Conservation (phyloP, 2,113 vertebrate genomes). For the Pedionomus torquatus region DNA sequence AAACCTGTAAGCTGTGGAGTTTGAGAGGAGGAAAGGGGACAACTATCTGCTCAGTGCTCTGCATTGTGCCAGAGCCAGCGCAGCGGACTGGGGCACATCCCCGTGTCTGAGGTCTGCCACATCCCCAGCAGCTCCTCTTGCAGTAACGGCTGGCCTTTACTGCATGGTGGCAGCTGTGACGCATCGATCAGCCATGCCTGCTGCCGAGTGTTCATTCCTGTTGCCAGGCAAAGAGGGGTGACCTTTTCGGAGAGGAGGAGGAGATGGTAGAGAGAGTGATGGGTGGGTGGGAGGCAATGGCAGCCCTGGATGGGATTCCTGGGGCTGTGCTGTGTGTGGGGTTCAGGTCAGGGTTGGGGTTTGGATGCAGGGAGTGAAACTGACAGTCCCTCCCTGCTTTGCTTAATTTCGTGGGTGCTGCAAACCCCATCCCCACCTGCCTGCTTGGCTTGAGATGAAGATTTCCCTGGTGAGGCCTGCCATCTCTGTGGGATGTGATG, state of each 20-base stretch:
- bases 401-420: background rate
- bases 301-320: background rate
- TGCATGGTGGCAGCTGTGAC: background rate
- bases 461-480: background rate
- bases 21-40: background rate
- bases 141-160: background rate
- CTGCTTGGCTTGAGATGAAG: background rate
- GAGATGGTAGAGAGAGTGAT: background rate
- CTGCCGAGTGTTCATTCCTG: background rate
- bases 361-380: fast-evolving
- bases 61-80: fast-evolving
- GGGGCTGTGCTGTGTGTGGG: fast-evolving
- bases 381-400: fast-evolving
- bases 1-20: background rate
- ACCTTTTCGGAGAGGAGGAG: background rate
- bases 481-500: background rate
- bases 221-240: slow-evolving; percentile 4
- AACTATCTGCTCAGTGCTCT: fast-evolving
- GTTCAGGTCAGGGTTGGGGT: background rate
- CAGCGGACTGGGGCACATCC: background rate
- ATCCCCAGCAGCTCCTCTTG: background rate
- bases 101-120: background rate
- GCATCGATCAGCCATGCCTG: background rate
- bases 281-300: background rate
- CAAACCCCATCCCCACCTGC: background rate